Evolutionary conservation across 2,888 invertebrate genomes (phyloP).

Genomic region (Beris morrisii): DNA sequence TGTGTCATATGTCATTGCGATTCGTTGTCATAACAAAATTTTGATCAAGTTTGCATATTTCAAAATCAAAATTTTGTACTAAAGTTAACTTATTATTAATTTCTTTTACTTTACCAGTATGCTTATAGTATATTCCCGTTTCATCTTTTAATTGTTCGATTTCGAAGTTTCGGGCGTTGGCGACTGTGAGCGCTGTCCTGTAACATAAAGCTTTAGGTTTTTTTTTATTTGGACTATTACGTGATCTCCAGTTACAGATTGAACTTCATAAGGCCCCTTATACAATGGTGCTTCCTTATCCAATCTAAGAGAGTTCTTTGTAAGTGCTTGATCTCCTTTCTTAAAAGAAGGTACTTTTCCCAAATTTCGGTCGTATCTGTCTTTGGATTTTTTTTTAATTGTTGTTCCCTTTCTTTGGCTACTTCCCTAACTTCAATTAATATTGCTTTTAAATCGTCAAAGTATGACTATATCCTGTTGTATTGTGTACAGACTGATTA

Average conservation of each 20-base stretch:
- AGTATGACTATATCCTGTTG: conserved; percentile 29
- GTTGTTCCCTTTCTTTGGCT: conserved; percentile 8
- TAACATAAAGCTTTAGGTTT: conserved; percentile 5
- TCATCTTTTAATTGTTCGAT: conserved; percentile 17
- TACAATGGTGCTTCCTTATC: conserved; percentile 18
- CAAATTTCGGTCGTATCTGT: conserved; percentile 28
- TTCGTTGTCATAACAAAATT: no score
- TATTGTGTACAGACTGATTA: conserved; percentile 25
- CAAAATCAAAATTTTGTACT: no score
- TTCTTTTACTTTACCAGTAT: conserved; percentile 16
- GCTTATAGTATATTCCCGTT: conserved; percentile 26
- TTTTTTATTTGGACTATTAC: neutral
- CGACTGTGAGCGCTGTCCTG: conserved; percentile 2
- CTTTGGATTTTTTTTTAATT: conserved; percentile 22
- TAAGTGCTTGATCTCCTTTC: conserved; percentile 27
- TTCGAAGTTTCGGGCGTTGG: conserved; percentile 5
- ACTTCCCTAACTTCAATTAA: conserved; percentile 17
- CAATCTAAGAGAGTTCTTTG: conserved; percentile 19
- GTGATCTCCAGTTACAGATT: neutral
- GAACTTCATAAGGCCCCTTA: conserved; percentile 18
- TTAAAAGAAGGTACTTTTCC: conserved; percentile 25
- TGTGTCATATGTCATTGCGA: no score
- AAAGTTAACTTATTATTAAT: conserved; percentile 23
- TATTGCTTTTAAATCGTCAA: conserved; percentile 21
- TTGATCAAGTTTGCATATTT: no score